phyloP scores from a whole-genome alignment of 2,113 vertebrate species.

The Strigops habroptila region DNA sequence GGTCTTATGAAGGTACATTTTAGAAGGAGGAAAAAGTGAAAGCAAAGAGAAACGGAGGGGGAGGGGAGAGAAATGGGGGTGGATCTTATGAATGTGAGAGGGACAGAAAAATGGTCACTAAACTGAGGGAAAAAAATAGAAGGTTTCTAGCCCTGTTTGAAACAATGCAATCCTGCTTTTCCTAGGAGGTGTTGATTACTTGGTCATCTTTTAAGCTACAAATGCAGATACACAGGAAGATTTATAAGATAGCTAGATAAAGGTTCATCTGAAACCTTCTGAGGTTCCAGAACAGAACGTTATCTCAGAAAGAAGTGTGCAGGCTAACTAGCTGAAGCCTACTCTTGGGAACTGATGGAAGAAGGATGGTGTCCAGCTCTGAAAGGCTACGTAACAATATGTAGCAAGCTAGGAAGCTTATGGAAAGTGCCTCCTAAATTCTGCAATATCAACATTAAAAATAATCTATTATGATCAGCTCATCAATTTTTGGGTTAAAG shows the following conservation, averaged over 20 bases:
- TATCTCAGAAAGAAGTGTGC: neutral
- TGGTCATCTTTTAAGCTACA: neutral
- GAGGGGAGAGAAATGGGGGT: neutral
- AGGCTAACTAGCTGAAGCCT: neutral
- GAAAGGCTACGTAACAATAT: neutral
- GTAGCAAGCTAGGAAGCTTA: neutral
- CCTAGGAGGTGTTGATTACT: neutral
- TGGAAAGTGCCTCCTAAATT: neutral
- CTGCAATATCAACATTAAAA: neutral
- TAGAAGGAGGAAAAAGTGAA: neutral
- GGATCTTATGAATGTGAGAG: neutral
- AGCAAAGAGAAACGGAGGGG: neutral
- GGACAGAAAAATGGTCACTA: neutral
- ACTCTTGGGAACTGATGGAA: neutral
- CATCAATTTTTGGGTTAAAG: neutral
- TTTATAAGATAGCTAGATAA: neutral
- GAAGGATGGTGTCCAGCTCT: neutral
- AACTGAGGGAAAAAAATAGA: neutral
- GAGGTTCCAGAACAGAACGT: neutral
- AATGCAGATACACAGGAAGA: neutral
- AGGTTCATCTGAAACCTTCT: neutral
- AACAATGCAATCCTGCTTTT: neutral
- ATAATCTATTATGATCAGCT: neutral
- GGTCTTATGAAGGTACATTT: conserved; percentile 88
- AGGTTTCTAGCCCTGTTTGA: neutral